Base-by-base conservation (phyloP, 1,140 invertebrate species). In the Drosophila willistoni region DNA sequence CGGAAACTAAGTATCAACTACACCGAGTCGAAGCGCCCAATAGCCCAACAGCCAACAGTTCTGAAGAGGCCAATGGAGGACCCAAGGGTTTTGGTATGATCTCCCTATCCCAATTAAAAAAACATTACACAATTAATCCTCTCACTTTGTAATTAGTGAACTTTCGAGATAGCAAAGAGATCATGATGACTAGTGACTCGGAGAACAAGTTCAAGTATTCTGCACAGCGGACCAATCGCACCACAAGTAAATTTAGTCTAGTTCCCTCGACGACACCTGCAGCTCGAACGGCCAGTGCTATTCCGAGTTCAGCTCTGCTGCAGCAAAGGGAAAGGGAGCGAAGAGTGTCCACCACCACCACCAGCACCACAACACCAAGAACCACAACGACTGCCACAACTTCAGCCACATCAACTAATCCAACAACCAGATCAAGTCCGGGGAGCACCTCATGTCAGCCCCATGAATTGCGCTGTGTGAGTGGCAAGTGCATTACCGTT, bases 401-500 rank as follows among this genome's bases (percentile, higher is more conserved):
- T 7, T 44, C 62, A n/a, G 41, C 57, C 4, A 62, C 59, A 41
- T 63, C 70, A 12, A 59, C 29, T 29, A 29, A 29, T 29, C 29
- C 70, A 6, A 17, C 76, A 14, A 77, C 75, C 0, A 56, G 68
- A 7, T 5, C 36, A 5, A 25, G 34, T 0, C 56, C 70, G 1
- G 79, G 83, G 22, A 75, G 84, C 62, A 44, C 36, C 72, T 22
- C 44, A 51, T 95, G 94, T 74, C 93, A 93, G 12, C 87, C 91
- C 19, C 93, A 94, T 0, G 94, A 95, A 72, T 87, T 95, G 25
- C 93, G 94, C 12, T 95, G 94, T 73, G 93, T 95, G 1, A 94
- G 94, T 73, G 94, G 94, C 7, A 91, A 94, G 54, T 95, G 94
- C 80, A 95, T 95, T 59, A 94, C 94, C 1, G 91, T 95, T 12